A percentile compares a stretch with the other conserved stretches of the same genome.
Evolutionary conservation across 2,888 invertebrate genomes (phyloP).

Genomic region (Stegana nigrithorax): DNA sequence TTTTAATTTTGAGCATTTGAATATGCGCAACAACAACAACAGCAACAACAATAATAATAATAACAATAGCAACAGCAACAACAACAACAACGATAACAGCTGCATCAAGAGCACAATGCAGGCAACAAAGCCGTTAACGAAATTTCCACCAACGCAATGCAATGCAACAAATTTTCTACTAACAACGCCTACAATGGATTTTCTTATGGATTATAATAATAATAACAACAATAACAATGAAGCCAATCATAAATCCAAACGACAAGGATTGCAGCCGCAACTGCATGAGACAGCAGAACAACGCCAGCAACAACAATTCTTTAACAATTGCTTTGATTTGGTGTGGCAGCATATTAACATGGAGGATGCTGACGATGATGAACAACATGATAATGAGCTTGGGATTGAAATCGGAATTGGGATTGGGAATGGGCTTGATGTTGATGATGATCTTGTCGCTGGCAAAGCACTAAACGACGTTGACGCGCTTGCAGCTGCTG

Average conservation of each 20-base stretch:
- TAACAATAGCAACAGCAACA: conserved; percentile 11
- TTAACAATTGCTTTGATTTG: conserved; percentile 70
- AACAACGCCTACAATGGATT: conserved; percentile 54
- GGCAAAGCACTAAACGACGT: no score
- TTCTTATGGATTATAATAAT: conserved; percentile 56
- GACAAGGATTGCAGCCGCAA: conserved; percentile 26
- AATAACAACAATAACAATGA: conserved; percentile 34
- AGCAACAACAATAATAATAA: no score
- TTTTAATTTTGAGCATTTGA: conserved; percentile 66
- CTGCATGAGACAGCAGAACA: conserved; percentile 32
- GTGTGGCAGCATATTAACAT: conserved; percentile 55
- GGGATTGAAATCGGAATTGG: background rate
- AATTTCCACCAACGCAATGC: no score
- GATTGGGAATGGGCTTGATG: no score
- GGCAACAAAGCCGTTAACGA: background rate
- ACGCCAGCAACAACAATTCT: conserved; percentile 50
- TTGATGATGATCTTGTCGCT: no score
- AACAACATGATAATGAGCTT: background rate
- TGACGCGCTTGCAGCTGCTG: no score
- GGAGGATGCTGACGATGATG: conserved; percentile 23
- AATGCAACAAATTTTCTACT: conserved; percentile 35
- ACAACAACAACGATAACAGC: conserved; percentile 28
- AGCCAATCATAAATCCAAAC: conserved; percentile 20
- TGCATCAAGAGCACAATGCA: conserved; percentile 1
- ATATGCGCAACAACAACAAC: conserved; percentile 43